Base-by-base conservation (phyloP, 2,113 vertebrate species). In the Oncorhynchus nerka region DNA sequence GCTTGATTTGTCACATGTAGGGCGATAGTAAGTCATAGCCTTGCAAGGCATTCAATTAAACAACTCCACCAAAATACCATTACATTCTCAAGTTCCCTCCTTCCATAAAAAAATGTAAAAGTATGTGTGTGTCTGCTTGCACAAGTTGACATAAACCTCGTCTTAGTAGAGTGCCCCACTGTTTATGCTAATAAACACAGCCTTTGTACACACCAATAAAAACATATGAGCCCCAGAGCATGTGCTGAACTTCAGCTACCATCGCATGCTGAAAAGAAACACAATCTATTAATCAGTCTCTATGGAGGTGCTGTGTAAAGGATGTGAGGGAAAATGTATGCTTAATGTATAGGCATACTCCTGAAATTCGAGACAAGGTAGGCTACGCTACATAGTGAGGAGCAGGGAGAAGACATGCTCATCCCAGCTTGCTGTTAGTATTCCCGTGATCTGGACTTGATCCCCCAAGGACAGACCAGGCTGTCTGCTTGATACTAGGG, bases 1-100 rank as follows among this genome's bases (percentile, higher is more conserved):
- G 39, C 39, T 85, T 81, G 76, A 88, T 68, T 79, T 78, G 79
- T 8, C 64, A 70, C 61, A 49, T 68, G 5, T 45, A 75, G 51
- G 81, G 77, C 77, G 3, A 45, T 11, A 64, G 74, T 70, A 61
- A 11, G 16, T 68, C 2, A 32, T 22, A 24, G 9, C 39, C 39
- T 12, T 19, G 73, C 49, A 64, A 15, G 20, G 26, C 30, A 62
- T 45, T 66, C 66, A n/a, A 79, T 68, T 71, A 4, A 74, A 73
- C 3, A 51, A 49, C 69, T 51, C 69, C 48, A 71, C 75, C 75
- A 75, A 16, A 15, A n/a, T 20, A 6, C 73, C 70, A 80, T 69
- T 82, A 28, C 75, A 51, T 39, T 80, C 26, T 62, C 78, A 45
- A 45, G 39, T 45, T 12, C 39, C 39, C 39, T 11, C 9, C 39